phyloP scores from a whole-genome alignment of 2,113 vertebrate genomes.

The Ceyx margarethae region DNA sequence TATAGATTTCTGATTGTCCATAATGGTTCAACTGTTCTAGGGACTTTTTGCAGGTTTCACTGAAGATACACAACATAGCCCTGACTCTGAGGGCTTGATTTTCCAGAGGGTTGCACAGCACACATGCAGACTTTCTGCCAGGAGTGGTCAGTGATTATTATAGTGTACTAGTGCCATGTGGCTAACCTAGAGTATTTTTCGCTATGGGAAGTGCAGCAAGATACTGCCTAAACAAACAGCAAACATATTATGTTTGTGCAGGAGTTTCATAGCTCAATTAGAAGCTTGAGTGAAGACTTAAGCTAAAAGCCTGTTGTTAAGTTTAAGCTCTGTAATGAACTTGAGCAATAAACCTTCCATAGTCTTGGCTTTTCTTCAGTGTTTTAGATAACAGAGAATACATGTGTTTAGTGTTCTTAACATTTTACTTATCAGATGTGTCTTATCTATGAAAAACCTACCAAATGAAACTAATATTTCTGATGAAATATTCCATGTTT shows the following conservation, averaged over 20 bases:
- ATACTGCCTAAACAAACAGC: neutral
- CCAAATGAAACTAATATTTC: constrained; percentile 53
- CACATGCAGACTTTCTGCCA: neutral
- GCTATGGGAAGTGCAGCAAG: neutral
- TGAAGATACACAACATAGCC: neutral
- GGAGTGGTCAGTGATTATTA: neutral
- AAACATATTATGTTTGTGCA: neutral
- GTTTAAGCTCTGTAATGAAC: neutral
- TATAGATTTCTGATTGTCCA: neutral
- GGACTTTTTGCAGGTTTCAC: neutral
- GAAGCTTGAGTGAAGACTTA: neutral
- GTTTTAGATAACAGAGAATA: neutral
- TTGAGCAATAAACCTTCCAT: neutral
- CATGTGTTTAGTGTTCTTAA: neutral
- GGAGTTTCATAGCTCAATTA: neutral
- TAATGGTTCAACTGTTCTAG: neutral
- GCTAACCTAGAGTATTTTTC: neutral
- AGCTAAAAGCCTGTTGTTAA: neutral
- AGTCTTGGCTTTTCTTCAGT: neutral
- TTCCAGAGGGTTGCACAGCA: neutral
- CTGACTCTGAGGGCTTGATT: neutral
- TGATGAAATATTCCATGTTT: constrained; percentile 51
- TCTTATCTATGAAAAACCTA: constrained; percentile 17
- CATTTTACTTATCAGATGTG: neutral
- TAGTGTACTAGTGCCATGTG: neutral